A percentile compares a stretch with the other conserved stretches of the same genome.
These are phyloP conservation scores for Brienomyrus brachyistius DNA, from an alignment of 2,113 vertebrate genomes.

Conservation along the genomic window DNA sequence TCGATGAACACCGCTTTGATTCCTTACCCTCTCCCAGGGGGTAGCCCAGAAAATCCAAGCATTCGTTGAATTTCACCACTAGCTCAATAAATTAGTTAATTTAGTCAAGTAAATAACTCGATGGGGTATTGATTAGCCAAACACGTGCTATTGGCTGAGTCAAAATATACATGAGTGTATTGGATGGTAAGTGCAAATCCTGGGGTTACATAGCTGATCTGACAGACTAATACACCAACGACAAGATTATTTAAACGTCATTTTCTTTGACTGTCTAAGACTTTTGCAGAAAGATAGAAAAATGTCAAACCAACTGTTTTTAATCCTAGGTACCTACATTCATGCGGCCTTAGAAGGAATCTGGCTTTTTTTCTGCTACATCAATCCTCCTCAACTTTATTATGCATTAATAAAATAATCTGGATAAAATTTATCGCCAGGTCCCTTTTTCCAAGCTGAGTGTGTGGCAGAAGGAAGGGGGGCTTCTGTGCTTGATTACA, in stretches of 20 bases:
- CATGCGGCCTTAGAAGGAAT: background rate
- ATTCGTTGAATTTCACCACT: background rate
- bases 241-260: background rate
- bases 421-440: background rate
- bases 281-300: background rate
- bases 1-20: background rate
- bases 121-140: background rate
- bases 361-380: background rate
- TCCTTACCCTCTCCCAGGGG: background rate
- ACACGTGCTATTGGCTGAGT: background rate
- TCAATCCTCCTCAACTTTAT: background rate
- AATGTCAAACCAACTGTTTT: background rate
- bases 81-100: background rate
- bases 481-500: background rate
- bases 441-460: background rate
- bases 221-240: background rate
- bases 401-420: background rate
- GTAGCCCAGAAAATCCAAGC: background rate
- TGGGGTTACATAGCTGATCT: background rate
- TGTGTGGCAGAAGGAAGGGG: background rate
- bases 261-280: background rate
- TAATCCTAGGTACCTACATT: background rate
- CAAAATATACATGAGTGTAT: background rate
- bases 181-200: background rate
- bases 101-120: background rate